Percentiles rank a stretch among this genome's conserved stretches.
Conservation (phyloP, 1,140 invertebrate species). For the Dendroctonus ponderosae region DNA sequence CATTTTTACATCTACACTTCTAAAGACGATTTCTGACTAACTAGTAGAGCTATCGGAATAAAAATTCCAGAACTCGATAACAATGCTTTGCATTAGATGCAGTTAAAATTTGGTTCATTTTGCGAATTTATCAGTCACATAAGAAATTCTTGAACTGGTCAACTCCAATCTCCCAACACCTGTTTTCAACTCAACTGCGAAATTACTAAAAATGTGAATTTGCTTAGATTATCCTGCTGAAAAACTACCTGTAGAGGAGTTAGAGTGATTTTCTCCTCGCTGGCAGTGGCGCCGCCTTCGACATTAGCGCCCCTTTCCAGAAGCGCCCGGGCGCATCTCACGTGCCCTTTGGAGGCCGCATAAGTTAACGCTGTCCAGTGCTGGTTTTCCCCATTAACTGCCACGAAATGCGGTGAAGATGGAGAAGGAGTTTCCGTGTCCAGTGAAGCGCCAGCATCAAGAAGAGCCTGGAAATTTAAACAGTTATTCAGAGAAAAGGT, state of each 20-base stretch:
- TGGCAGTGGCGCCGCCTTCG: conserved; percentile 76
- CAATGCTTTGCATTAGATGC: no score
- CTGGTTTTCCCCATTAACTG: conserved; percentile 69
- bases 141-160: no score
- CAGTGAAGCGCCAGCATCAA: conserved; percentile 65
- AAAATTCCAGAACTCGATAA: no score
- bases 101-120: no score
- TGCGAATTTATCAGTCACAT: no score
- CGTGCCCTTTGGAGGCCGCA: conserved; percentile 56
- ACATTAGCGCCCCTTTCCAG: conserved; percentile 79
- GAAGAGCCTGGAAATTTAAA: conserved; percentile 55
- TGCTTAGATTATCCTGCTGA: background rate
- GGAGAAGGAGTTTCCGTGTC: conserved; percentile 48
- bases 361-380: conserved; percentile 78
- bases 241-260: conserved; percentile 74
- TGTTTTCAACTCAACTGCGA: background rate
- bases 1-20: no score
- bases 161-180: background rate
- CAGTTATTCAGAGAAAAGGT: background rate
- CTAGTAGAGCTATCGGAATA: no score
- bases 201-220: background rate
- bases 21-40: no score
- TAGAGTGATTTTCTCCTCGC: conserved; percentile 81
- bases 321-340: conserved; percentile 61
- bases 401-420: conserved; percentile 51